phyloP scores from a whole-genome alignment of 2,797 vertebrate species.

The Sebastes miniatus region DNA sequence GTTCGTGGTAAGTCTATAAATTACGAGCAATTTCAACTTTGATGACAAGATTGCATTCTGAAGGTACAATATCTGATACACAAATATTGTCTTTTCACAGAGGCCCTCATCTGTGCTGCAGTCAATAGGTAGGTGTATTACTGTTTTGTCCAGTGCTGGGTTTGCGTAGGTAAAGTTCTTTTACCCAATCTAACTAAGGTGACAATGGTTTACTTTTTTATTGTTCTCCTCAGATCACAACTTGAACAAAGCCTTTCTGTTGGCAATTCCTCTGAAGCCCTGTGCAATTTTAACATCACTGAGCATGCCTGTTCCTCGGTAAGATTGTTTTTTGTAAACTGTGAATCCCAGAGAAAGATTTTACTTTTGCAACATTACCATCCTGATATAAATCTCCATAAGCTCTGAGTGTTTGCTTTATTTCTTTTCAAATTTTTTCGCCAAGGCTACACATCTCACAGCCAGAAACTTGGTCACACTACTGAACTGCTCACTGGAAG shows the following conservation, averaged over 20 bases:
- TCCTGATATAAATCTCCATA: too few relatives aligned
- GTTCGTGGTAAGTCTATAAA: constrained; percentile 37
- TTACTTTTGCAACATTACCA: too few relatives aligned
- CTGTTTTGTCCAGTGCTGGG: background rate
- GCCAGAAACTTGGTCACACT: too few relatives aligned
- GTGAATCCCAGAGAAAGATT: too few relatives aligned
- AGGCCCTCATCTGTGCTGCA: constrained; percentile 26
- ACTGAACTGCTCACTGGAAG: too few relatives aligned
- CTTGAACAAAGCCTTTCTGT: background rate
- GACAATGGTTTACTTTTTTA: background rate
- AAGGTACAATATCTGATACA: background rate
- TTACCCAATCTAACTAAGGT: background rate
- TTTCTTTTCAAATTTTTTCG: too few relatives aligned
- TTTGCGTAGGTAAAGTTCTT: background rate
- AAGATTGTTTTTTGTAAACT: too few relatives aligned
- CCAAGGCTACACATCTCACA: too few relatives aligned
- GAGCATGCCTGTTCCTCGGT: constrained; percentile 52
- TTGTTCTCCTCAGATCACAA: constrained; percentile 10
- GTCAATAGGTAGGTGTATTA: constrained; percentile 6
- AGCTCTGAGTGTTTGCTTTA: too few relatives aligned
- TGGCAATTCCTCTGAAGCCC: background rate
- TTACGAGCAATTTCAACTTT: background rate
- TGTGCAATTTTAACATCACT: background rate
- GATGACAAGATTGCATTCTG: background rate
- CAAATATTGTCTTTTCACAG: constrained; percentile 15